phyloP scores from a whole-genome alignment of 2,888 invertebrate species.

The Nymphalis c-album region DNA sequence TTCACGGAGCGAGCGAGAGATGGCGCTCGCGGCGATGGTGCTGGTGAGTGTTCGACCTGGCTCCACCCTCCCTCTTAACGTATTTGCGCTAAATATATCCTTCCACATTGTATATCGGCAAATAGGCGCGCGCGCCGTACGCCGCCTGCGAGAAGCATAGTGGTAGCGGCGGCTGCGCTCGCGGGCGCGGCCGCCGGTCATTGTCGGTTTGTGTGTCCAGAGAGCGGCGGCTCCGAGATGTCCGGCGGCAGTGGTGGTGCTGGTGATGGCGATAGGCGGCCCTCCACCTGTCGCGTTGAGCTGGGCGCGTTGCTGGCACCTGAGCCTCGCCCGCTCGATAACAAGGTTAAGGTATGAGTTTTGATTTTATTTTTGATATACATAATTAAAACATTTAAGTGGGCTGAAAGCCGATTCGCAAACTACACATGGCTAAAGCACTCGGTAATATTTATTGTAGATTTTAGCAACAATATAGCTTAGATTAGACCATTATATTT shows the following conservation, averaged over 20 bases:
- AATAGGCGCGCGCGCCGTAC: slow-evolving; percentile 38
- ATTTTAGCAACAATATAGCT: too few relatives aligned
- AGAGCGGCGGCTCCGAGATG: slow-evolving; percentile 72
- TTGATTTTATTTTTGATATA: background rate
- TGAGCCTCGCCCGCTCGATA: slow-evolving; percentile 85
- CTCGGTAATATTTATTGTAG: background rate
- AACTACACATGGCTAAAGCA: background rate
- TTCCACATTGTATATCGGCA: slow-evolving; percentile 55
- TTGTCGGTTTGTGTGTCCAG: slow-evolving; percentile 55
- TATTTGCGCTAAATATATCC: slow-evolving; percentile 54
- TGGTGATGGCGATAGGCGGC: slow-evolving; percentile 51
- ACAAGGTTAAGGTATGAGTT: slow-evolving; percentile 86
- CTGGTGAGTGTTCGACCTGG: slow-evolving; percentile 58
- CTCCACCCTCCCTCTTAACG: slow-evolving; percentile 36
- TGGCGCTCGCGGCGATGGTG: slow-evolving; percentile 70
- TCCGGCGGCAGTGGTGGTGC: slow-evolving; percentile 65
- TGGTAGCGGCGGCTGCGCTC: slow-evolving; percentile 39
- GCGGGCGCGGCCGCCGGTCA: slow-evolving; percentile 50
- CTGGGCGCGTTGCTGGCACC: slow-evolving; percentile 84
- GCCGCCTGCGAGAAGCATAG: slow-evolving; percentile 27
- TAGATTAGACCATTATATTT: too few relatives aligned
- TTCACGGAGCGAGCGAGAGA: slow-evolving; percentile 74
- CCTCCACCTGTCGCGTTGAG: slow-evolving; percentile 81
- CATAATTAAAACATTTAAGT: background rate
- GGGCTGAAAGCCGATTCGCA: background rate